Percentiles rank a stretch among this genome's conserved stretches.
Conservation (phyloP, 2,113 vertebrate genomes). For the Corydoras sp. region DNA sequence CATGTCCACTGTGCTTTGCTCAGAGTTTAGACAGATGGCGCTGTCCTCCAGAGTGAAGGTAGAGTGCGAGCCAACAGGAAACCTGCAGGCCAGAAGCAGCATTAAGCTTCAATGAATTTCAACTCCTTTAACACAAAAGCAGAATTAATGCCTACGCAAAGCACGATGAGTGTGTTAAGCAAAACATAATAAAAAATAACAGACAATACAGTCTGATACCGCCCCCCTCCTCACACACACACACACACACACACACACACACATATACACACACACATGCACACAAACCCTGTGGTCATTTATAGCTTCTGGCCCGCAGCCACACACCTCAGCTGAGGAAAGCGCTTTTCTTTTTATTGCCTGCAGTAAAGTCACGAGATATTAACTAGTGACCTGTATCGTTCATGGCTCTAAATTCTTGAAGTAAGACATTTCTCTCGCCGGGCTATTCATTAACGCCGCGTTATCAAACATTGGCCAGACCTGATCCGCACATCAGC, state of each 20-base stretch:
- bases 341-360: slow-evolving; percentile 41
- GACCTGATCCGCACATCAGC: neutral
- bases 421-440: slow-evolving; percentile 16
- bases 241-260: too few relatives aligned
- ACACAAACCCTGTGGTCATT: neutral
- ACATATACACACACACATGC: too few relatives aligned
- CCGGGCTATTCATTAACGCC: slow-evolving; percentile 33
- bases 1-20: slow-evolving; percentile 80
- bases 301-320: slow-evolving; percentile 12
- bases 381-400: neutral
- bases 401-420: slow-evolving; percentile 7
- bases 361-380: slow-evolving; percentile 31
- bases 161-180: too few relatives aligned
- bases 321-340: slow-evolving; percentile 35
- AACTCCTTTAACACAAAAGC: neutral
- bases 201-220: too few relatives aligned
- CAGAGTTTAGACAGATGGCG: slow-evolving; percentile 88
- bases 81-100: slow-evolving; percentile 62
- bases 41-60: slow-evolving; percentile 90
- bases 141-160: neutral
- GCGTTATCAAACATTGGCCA: slow-evolving; percentile 10
- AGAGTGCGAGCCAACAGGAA: slow-evolving; percentile 79
- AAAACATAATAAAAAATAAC: too few relatives aligned
- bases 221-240: too few relatives aligned
- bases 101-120: neutral